These are phyloP conservation scores for Zaprionus camerounensis DNA, from an alignment of 1,140 invertebrate species.

Conservation along the genomic window DNA sequence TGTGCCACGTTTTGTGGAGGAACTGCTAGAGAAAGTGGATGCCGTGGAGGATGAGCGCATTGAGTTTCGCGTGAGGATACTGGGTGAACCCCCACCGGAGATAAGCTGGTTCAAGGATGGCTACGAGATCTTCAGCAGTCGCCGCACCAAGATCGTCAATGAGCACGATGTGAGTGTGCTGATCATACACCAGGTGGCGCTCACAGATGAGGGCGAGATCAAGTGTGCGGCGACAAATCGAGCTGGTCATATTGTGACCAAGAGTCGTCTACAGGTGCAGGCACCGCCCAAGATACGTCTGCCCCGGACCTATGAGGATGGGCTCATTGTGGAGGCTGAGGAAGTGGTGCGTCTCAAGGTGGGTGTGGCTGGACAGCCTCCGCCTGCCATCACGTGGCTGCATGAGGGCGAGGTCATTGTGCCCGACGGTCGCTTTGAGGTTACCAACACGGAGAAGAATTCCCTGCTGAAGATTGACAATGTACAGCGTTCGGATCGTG, in stretches of 20 bases:
- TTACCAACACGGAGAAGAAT: constrained; percentile 89
- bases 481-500: constrained; percentile 90
- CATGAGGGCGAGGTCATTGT: constrained; percentile 91
- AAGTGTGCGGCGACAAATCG: constrained; percentile 94
- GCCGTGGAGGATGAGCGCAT: constrained; percentile 92
- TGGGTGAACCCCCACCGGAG: constrained; percentile 92
- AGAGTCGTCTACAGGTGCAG: constrained; percentile 90
- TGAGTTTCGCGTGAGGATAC: constrained; percentile 92
- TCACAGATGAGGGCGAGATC: constrained; percentile 93
- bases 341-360: constrained; percentile 95
- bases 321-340: constrained; percentile 93
- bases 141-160: constrained; percentile 90
- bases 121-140: constrained; percentile 93
- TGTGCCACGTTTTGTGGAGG: constrained; percentile 88
- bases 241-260: constrained; percentile 90
- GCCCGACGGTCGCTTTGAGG: constrained; percentile 88
- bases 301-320: constrained; percentile 93
- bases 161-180: constrained; percentile 91
- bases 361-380: constrained; percentile 94
- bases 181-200: constrained; percentile 91
- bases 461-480: constrained; percentile 90
- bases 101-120: constrained; percentile 97
- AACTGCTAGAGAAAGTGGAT: constrained; percentile 87
- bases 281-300: constrained; percentile 91
- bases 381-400: constrained; percentile 92